These are phyloP conservation scores for Odocoileus hemionus DNA, from an alignment of 2,113 vertebrate species.

Conservation along the genomic window DNA sequence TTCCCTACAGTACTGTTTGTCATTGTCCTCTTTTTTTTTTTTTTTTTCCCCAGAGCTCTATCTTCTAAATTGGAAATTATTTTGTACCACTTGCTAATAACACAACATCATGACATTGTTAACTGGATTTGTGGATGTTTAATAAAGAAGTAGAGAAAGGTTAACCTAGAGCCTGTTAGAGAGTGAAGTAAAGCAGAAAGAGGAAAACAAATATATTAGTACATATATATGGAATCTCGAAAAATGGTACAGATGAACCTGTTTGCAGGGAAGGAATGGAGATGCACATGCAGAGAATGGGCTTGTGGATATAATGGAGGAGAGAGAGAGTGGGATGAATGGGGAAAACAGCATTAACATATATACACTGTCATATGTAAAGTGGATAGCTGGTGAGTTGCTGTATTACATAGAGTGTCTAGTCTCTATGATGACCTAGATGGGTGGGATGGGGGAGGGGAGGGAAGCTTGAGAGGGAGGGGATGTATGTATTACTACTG, in stretches of 20 bases:
- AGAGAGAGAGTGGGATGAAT: not conserved
- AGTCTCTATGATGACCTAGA: not conserved
- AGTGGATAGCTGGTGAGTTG: not conserved
- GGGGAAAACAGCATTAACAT: not conserved
- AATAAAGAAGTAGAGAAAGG: not conserved
- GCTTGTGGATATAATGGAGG: not conserved
- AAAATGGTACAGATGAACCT: not conserved
- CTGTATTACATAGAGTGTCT: not conserved
- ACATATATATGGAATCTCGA: not conserved
- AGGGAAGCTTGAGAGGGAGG: not conserved
- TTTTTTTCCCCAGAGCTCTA: not conserved
- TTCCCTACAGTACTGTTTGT: not conserved
- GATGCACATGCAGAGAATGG: fast-evolving
- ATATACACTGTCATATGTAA: not conserved
- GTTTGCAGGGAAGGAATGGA: not conserved
- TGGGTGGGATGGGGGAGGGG: not conserved
- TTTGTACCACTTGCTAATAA: not conserved
- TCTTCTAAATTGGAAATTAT: not conserved
- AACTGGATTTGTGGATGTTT: not conserved
- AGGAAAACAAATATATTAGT: not conserved
- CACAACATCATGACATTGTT: not conserved
- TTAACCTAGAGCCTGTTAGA: not conserved
- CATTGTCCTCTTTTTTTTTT: not conserved
- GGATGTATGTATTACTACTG: not conserved
- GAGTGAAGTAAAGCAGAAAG: not conserved